Base-by-base conservation (phyloP, 2,888 invertebrate genomes). In the Cheilosia vernalis region DNA sequence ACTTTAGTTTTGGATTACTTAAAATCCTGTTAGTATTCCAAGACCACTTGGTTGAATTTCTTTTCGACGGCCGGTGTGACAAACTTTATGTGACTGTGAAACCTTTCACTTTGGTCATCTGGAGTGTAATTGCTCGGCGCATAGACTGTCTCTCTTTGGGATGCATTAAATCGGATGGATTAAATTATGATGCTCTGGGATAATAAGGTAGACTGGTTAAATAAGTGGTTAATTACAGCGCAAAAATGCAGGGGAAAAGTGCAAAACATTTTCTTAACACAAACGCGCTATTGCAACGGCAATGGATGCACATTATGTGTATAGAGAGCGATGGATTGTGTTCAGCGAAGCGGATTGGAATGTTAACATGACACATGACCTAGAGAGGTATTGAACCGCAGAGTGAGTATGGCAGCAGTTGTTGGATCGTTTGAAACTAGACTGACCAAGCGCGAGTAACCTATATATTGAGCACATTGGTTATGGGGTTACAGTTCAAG, bases 91-190 rank as follows among this genome's bases (percentile, higher is more conserved):
- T 58, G 76, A 66, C 61, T 82, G 60, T 37, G 47, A 73, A 67
- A 61, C 83, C 83, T 83, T 83, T 83, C 83, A 83, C 77, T 83
- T 77, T 67, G 55, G 49, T 51, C 53, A 58, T 70, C 69, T 24
- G 42, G 33, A 27, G 47, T 44, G 51, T 19, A 33, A 42, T 40
- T 27, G 17, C 24, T 63, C 42, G 21, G 37, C 37, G 37, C 9
- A 33, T 7, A 5, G 15, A 30, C 15, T 61, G 17, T 24, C 33
- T 60, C 37, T 42, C 56, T 33, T 24, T 27, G 9, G 40, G 27
- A 56, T 66, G 30, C 74, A 58, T 27, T 56, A 56, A 5, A 60
- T 60, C 58, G 40, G 55, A 47, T 64, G 13, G 40, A 51, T 44
- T 44, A 17, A 58, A 56, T 83, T 72, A 73, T 55, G 33, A 73